Evolutionary conservation across 2,888 invertebrate species (phyloP).

Genomic region (Mythimna albipuncta): DNA sequence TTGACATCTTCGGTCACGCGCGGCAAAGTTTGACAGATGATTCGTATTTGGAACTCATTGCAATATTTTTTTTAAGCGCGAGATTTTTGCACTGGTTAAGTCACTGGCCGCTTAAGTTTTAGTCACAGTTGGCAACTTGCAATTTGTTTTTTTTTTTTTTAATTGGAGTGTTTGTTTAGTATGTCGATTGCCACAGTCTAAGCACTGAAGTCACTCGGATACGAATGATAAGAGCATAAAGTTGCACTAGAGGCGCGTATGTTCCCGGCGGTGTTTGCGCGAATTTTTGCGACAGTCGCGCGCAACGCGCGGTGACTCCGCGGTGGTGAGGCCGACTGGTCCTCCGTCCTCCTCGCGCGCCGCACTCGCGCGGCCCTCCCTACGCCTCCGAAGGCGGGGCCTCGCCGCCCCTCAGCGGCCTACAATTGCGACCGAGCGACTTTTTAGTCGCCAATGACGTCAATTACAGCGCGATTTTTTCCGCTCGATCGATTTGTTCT

Average conservation of each 20-base stretch:
- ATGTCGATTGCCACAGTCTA: conserved; percentile 49
- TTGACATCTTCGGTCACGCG: conserved; percentile 71
- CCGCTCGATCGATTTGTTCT: conserved; percentile 83
- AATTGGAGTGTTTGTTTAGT: conserved; percentile 11
- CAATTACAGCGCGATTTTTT: conserved; percentile 75
- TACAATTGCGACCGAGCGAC: conserved; percentile 71
- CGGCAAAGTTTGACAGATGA: conserved; percentile 56
- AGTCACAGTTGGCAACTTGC: conserved; percentile 35
- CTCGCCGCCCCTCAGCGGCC: conserved; percentile 70
- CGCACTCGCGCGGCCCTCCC: conserved; percentile 83
- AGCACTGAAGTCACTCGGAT: conserved; percentile 53
- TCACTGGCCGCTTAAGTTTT: conserved; percentile 59
- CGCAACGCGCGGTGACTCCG: conserved; percentile 84
- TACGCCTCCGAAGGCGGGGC: conserved; percentile 84
- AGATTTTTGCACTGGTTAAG: conserved; percentile 46
- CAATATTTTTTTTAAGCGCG: conserved; percentile 30
- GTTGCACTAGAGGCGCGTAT: conserved; percentile 60
- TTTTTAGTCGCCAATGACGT: conserved; percentile 79
- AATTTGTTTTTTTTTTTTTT: conserved; percentile 13
- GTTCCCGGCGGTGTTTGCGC: conserved; percentile 64
- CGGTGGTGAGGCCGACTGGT: conserved; percentile 86
- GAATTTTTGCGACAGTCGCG: conserved; percentile 74
- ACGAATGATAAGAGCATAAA: conserved; percentile 40
- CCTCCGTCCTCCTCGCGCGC: conserved; percentile 83
- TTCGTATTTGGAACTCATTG: conserved; percentile 69